Evolutionary conservation across 2,797 vertebrate species (phyloP), one percentile per base, ranked within the genome.

Genomic region (Crenichthys baileyi): DNA sequence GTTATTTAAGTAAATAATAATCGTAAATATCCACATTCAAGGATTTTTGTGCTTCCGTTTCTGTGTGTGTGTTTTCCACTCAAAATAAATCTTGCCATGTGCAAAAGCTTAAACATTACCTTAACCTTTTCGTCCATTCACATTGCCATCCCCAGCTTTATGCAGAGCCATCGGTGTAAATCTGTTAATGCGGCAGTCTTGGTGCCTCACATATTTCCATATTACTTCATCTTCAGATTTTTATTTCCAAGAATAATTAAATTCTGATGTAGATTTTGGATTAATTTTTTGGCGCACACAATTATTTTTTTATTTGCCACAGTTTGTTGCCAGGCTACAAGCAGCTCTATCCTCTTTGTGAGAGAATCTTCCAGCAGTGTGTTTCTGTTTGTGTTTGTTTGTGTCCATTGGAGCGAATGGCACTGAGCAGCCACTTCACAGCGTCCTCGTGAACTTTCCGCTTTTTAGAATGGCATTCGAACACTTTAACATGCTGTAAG

Each of bases 291-390:
- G 48, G 61, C 29, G 7, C 15, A 67, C 65, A 78, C 36, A 36
- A 36, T 4, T 80, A 4, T 15, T 63, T 48, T 61, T 63, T 11
- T 9, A 39, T 79, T 73, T 78, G 78, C 77, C 76, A 76, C 79
- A 56, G 63, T 67, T 86, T 46, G 68, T 94, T 93, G 87, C 93
- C 74, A 86, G 80, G 93, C 88, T 91, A 92, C 93, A 70, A 11
- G 75, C 80, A 60, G 82, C 79, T 12, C 56, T 16, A 71, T 80
- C 72, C 65, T 83, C 55, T 46, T 53, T 85, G 77, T 84, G 72
- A 78, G 73, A 72, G 73, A 55, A 72, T 50, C 85, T 82, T 86
- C 86, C 82, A 77, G 70, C 77, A 70, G 85, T 65, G 55, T 41
- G 56, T 88, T 48, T 41, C 22, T 86, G 56, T 90, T 79, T 85